Evolutionary conservation across 2,797 vertebrate genomes (phyloP).

Genomic region (Rhinatrema bivittatum): DNA sequence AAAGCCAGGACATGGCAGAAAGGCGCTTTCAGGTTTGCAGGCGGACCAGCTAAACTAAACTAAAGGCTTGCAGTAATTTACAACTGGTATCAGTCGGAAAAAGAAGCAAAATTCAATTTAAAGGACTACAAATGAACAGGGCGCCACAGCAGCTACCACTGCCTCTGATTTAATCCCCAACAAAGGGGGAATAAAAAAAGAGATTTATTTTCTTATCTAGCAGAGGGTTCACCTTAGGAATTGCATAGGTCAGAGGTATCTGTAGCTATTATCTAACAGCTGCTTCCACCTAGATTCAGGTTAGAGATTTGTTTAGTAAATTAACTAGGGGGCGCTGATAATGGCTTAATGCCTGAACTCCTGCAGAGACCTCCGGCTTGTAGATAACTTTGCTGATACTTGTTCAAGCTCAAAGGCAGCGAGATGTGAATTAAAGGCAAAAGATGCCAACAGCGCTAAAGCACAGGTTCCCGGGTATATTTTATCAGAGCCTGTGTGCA

Average conservation of each 20-base stretch:
- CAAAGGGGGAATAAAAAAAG: conserved; percentile 22
- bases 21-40: conserved; percentile 46
- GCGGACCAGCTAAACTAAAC: conserved; percentile 6
- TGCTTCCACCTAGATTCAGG: conserved; percentile 14
- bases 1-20: too few species aligned
- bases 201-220: conserved; percentile 39
- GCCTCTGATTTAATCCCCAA: conserved; percentile 35
- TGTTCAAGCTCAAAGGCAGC: too few species aligned
- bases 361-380: neutral
- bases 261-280: conserved; percentile 22
- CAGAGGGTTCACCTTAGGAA: conserved; percentile 32
- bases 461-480: too few species aligned
- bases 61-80: conserved; percentile 33
- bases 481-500: too few species aligned
- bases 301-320: conserved; percentile 11
- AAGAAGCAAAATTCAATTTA: conserved; percentile 35
- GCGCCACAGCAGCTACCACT: conserved; percentile 8
- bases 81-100: conserved; percentile 16
- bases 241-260: conserved; percentile 28
- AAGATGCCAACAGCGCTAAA: too few species aligned
- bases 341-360: neutral
- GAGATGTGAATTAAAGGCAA: too few species aligned
- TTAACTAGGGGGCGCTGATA: neutral
- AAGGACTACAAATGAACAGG: conserved; percentile 36
- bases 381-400: neutral